Conservation (phyloP, 35 echinoderm and acorn worm species). For the Heliocidaris tuberculata region DNA sequence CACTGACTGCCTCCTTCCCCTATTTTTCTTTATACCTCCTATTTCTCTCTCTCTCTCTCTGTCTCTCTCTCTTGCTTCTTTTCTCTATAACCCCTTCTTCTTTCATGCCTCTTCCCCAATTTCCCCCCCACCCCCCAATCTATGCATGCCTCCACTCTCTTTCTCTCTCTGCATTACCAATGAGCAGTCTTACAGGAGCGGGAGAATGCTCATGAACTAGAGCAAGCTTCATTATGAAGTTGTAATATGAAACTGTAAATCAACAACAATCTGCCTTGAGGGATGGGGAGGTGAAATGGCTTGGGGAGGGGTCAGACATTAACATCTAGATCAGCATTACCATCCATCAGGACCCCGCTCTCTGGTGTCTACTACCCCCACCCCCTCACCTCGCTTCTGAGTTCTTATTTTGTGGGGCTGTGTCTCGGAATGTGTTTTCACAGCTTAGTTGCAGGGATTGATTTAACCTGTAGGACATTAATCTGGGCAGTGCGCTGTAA, state of each 20-base stretch:
- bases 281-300: not conserved
- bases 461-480: slow-evolving; percentile 24
- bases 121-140: not conserved
- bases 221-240: not conserved
- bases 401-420: not conserved
- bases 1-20: not conserved
- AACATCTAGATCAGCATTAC: not conserved
- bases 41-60: not conserved
- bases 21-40: not conserved
- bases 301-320: not conserved
- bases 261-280: not conserved
- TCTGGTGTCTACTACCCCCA: not conserved
- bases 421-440: slow-evolving; percentile 7
- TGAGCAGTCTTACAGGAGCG: not conserved
- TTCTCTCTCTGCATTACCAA: not conserved
- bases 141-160: not conserved
- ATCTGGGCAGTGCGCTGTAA: slow-evolving; percentile 1
- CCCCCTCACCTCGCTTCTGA: not conserved
- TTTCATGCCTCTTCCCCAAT: too few species aligned
- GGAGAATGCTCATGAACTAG: not conserved
- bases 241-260: not conserved
- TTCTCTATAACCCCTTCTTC: too few species aligned
- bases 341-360: not conserved
- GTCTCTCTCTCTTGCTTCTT: too few species aligned
- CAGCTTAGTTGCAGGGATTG: slow-evolving; percentile 20